Conservation (phyloP, 2,888 invertebrate genomes). For the Scelioninae gen. 1 region DNA sequence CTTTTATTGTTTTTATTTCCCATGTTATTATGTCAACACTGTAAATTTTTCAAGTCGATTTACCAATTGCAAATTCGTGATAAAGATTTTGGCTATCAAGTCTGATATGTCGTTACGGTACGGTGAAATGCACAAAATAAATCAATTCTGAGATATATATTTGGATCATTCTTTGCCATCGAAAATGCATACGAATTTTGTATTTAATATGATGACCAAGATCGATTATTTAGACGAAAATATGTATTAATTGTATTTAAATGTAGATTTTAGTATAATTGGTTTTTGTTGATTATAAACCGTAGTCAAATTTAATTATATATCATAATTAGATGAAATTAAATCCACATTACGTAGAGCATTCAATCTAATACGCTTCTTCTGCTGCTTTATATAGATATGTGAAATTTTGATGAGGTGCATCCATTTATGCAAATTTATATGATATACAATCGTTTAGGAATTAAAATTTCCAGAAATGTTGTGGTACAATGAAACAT, state of each 20-base stretch:
- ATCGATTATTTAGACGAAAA: not conserved
- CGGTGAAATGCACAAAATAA: no score
- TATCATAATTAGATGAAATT: conserved; percentile 8
- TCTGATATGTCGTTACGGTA: no score
- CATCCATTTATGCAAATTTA: no score
- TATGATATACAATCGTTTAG: no score
- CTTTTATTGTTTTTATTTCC: conserved; percentile 11
- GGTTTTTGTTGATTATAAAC: conserved; percentile 16
- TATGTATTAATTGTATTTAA: not conserved
- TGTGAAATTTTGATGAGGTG: no score
- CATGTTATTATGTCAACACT: conserved; percentile 1
- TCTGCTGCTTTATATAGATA: no score
- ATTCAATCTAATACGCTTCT: not conserved
- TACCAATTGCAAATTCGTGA: not conserved
- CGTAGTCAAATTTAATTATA: conserved; percentile 23
- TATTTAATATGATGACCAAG: not conserved
- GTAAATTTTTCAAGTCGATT: not conserved
- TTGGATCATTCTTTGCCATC: not conserved
- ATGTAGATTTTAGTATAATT: not conserved
- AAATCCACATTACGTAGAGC: not conserved
- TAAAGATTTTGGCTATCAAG: not conserved
- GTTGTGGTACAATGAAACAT: no score
- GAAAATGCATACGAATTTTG: not conserved
- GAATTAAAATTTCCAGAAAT: no score
- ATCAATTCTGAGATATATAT: not conserved